Evolutionary conservation across 2,888 invertebrate species (phyloP), one percentile per base, ranked within the genome.

Genomic region (Dinocampus coccinellae): DNA sequence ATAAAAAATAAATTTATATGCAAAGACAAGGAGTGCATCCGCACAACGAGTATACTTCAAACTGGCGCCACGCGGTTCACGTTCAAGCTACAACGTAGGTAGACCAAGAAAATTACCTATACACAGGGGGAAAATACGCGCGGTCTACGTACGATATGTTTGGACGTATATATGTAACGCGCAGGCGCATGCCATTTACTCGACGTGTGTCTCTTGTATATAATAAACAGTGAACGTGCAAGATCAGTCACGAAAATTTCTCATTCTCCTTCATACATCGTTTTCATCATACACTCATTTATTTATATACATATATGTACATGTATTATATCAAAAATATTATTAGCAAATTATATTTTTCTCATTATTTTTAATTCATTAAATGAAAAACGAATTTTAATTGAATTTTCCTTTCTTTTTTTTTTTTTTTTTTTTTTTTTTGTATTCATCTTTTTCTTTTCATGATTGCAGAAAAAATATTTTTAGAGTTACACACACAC

Each of bases 41-140:
- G 81, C 84, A 82, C 82, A 82, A 86, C 83, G 81, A 83, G 86
- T 84, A 83, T 85, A 80, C 84, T 85, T 85, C 83, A 85, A 87
- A 87, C 87, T 87, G 86, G 85, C 85, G 85, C 86, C 87, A 85
- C 81, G 84, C 83, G 84, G 80, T 83, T 81, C 78, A n/a, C n/a
- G 82, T 79, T 67, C 69, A 66, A 79, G 68, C 74, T 36, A 70
- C 77, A 77, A 81, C 78, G 81, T 80, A 79, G 80, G 83, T 81
- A 82, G 82, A 16, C 2, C 47, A 6, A 39, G n/a, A 29, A 3
- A 81, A 78, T 76, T 79, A 83, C 63, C 73, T 72, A 64, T 65
- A 70, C 70, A 63, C 62, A 47, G 47, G 55, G 26, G 70, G 62
- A 62, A 62, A 66, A 67, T 52, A 62, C 61, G 62, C 52, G 47